Conservation (phyloP, 2,797 vertebrate genomes). For the Falco naumanni region DNA sequence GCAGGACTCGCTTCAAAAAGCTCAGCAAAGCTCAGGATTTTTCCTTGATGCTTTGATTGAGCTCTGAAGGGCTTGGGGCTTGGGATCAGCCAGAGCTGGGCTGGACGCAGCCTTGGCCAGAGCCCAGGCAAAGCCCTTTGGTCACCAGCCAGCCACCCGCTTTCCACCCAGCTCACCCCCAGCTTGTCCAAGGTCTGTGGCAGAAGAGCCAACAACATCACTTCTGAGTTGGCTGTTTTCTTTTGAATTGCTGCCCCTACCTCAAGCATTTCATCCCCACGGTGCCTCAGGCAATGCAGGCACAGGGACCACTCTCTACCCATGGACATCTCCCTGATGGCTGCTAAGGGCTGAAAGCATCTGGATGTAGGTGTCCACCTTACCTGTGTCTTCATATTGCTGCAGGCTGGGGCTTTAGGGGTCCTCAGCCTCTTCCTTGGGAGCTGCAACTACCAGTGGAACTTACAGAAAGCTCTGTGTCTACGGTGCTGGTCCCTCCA, state of each 20-base stretch:
- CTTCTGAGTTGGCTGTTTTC: neutral
- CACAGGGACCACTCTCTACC: neutral
- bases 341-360: neutral
- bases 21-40: neutral
- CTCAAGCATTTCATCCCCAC: neutral
- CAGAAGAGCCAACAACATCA: neutral
- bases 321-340: neutral
- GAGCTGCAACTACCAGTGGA: neutral
- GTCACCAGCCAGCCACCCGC: neutral
- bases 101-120: neutral
- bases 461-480: neutral
- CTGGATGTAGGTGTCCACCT: neutral
- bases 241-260: neutral
- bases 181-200: neutral
- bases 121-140: neutral
- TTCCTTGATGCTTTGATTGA: neutral
- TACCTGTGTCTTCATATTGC: neutral
- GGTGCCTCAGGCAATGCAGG: accelerated
- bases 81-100: neutral
- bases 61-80: neutral
- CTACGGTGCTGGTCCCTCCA: neutral
- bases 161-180: neutral
- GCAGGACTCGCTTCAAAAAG: neutral
- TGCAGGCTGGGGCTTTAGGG: neutral
- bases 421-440: neutral